Evolutionary conservation across 2,797 vertebrate species (phyloP).

Genomic region (Cetoscarus ocellatus): DNA sequence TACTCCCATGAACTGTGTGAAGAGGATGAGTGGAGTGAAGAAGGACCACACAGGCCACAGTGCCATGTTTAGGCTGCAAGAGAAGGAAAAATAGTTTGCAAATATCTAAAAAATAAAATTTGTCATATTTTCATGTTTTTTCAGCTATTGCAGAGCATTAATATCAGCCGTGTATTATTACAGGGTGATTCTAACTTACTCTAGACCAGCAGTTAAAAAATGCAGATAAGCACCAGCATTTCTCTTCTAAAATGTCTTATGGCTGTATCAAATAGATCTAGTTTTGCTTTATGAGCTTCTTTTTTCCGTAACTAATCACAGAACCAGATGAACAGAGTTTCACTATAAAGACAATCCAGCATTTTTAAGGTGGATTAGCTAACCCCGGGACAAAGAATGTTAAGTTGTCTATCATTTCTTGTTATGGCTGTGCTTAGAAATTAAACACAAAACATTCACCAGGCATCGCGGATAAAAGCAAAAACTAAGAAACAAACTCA

Average conservation of each 20-base stretch:
- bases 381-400: not conserved
- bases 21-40: constrained; percentile 93
- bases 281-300: not conserved
- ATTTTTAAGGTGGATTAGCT: not conserved
- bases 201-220: not conserved
- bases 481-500: not conserved
- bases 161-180: too few relatives aligned
- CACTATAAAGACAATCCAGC: not conserved
- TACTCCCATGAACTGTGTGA: constrained; percentile 97
- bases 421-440: not conserved
- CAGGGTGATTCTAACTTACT: not conserved
- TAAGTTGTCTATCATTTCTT: not conserved
- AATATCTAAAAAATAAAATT: not conserved
- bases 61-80: constrained; percentile 91
- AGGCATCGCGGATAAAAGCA: not conserved
- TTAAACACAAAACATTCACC: not conserved
- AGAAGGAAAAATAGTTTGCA: constrained; percentile 1
- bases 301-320: not conserved
- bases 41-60: constrained; percentile 96
- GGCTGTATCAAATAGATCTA: not conserved
- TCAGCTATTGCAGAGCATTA: not conserved
- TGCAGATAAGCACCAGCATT: too few relatives aligned
- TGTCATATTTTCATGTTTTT: not conserved
- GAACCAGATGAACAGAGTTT: not conserved
- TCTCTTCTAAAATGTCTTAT: not conserved